Percentiles rank a stretch among this genome's conserved stretches.
These are phyloP conservation scores for Phania funesta DNA, from an alignment of 2,888 invertebrate genomes.

Conservation along the genomic window DNA sequence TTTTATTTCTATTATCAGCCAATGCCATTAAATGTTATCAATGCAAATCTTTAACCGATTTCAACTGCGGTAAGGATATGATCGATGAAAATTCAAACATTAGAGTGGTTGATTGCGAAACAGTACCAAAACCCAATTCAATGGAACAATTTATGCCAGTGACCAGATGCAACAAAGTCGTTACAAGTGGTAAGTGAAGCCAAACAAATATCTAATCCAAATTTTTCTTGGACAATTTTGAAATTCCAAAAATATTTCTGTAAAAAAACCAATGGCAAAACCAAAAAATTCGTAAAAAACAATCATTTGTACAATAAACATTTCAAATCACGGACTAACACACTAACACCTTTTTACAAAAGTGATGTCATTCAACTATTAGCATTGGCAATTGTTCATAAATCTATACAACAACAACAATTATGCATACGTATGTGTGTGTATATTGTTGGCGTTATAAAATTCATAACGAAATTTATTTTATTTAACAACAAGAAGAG, in stretches of 20 bases:
- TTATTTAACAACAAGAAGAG: not conserved
- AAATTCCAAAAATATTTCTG: not conserved
- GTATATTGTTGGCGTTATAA: slow-evolving; percentile 22
- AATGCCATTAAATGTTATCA: slow-evolving; percentile 78
- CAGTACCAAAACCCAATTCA: slow-evolving; percentile 69
- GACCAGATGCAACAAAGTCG: slow-evolving; percentile 78
- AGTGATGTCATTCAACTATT: slow-evolving; percentile 72
- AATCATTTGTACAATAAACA: slow-evolving; percentile 26
- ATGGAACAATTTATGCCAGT: slow-evolving; percentile 75
- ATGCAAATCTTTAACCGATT: slow-evolving; percentile 76
- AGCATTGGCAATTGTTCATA: slow-evolving; percentile 24
- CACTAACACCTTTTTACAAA: not conserved
- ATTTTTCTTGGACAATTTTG: not conserved
- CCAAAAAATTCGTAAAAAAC: not conserved
- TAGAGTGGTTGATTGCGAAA: slow-evolving; percentile 75
- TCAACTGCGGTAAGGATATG: slow-evolving; percentile 74
- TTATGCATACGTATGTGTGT: not conserved
- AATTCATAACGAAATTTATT: not conserved
- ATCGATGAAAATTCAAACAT: slow-evolving; percentile 73
- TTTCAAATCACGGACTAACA: slow-evolving; percentile 1
- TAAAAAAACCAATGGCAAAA: not conserved
- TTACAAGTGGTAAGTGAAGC: slow-evolving; percentile 73
- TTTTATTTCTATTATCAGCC: slow-evolving; percentile 68
- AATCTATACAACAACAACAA: not conserved
- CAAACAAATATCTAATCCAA: not conserved